Conservation (phyloP, 2,113 vertebrate genomes). For the Amphilophus citrinellus region DNA sequence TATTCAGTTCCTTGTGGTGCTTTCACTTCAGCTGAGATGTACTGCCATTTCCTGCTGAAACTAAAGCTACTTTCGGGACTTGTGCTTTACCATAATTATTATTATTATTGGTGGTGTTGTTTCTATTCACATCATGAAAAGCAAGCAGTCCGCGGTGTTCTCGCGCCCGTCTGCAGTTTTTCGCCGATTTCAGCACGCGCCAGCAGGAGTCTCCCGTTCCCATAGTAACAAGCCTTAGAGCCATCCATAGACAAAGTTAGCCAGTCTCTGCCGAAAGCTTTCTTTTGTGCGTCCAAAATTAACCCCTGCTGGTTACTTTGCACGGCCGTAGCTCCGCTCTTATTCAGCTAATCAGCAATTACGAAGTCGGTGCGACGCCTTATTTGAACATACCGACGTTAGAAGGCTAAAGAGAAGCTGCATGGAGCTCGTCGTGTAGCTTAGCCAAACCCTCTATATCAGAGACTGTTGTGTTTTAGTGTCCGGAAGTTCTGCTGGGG, state of each 20-base stretch:
- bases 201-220: conserved; percentile 78
- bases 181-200: conserved; percentile 47
- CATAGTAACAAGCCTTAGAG: conserved; percentile 65
- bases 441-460: conserved; percentile 9
- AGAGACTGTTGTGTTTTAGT: conserved; percentile 33
- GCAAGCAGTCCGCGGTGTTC: background rate
- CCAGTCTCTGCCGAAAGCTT: background rate
- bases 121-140: background rate
- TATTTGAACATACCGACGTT: background rate
- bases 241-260: conserved; percentile 29
- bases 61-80: background rate
- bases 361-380: background rate
- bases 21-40: background rate
- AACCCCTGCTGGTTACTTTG: background rate
- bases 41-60: background rate
- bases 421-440: background rate
- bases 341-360: too few species aligned
- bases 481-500: conserved; percentile 75
- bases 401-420: background rate
- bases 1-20: background rate
- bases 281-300: background rate
- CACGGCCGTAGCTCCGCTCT: background rate
- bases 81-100: background rate
- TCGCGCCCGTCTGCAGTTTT: background rate
- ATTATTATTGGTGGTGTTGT: background rate